Percentiles rank a stretch among this genome's conserved stretches.
These are phyloP conservation scores for Diglossa cyanea DNA, from an alignment of 2,797 vertebrate species.

Conservation along the genomic window DNA sequence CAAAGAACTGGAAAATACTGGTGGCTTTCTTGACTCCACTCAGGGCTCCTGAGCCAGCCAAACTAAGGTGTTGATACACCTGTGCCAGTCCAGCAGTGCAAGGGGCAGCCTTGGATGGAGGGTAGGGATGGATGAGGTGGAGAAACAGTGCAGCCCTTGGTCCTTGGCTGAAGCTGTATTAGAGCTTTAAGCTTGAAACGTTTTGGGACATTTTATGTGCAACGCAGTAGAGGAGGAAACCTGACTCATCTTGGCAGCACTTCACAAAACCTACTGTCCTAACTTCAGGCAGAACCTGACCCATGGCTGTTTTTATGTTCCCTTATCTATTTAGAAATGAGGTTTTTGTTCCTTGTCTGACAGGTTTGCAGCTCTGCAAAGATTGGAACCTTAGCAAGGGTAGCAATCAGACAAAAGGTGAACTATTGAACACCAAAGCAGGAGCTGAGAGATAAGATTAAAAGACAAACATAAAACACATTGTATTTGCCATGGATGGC, in stretches of 20 bases:
- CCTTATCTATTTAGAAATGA: background rate
- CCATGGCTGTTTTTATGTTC: background rate
- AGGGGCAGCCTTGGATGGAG: background rate
- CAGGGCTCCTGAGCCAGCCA: background rate
- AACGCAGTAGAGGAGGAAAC: background rate
- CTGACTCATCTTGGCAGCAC: background rate
- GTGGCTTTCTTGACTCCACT: background rate
- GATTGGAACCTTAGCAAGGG: background rate
- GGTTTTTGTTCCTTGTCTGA: constrained; percentile 16
- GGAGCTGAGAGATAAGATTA: background rate
- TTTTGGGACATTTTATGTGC: background rate
- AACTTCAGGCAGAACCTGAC: background rate
- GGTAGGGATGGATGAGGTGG: no score
- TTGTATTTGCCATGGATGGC: background rate
- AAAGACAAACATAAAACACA: background rate
- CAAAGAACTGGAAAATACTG: background rate
- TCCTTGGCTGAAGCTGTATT: background rate
- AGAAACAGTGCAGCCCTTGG: background rate
- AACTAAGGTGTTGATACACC: fast-evolving
- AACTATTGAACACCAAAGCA: background rate
- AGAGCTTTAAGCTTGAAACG: background rate
- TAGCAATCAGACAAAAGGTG: background rate
- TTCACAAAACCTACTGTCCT: background rate
- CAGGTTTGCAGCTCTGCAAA: constrained; percentile 2
- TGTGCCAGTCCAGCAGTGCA: background rate